Base-by-base conservation (phyloP, 1,140 invertebrate genomes). In the Drosophila carrolli region DNA sequence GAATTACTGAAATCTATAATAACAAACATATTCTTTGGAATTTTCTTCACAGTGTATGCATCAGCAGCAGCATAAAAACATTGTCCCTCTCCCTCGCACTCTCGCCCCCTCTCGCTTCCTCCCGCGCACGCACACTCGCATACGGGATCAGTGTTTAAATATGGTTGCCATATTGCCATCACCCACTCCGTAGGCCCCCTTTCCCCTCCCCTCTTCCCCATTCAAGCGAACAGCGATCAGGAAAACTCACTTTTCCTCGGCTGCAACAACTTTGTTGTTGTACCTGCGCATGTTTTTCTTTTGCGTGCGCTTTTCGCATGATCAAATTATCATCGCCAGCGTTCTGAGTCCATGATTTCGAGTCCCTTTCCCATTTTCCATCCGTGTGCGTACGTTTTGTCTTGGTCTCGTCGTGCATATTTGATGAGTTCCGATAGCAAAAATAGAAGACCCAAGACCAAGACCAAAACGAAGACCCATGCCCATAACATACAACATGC, bases 221-320 rank as follows among this genome's bases (percentile, higher is more conserved):
- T 27, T 29, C 48, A 41, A 8, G 5, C 56, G 11, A 23, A 55
- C 56, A 32, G 14, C 50, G 35, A 60, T 54, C 48, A 51, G 57
- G 48, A 57, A 84, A 60, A 80, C 82, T 75, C 71, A 70, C 62
- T 86, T 88, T 88, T 83, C 79, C 78, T 70, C 38, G 29, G 37
- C 23, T 44, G 32, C 74, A 66, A 62, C 46, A 47, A 44, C 60
- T 19, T 58, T 75, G 59, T 59, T 66, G 37, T 65, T 76, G 76
- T 88, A 89, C 83, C 84, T 88, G 83, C 75, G 76, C 84, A 86
- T 88, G 83, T 80, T 88, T 82, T 88, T 80, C 84, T 60, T 89
- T 68, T 89, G 84, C 84, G 84, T 88, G 83, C 84, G 83, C 72
- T 84, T 88, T 88, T 88, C 84, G 83, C 83, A 88, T 88, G 80